Conservation (phyloP, 2,113 vertebrate genomes). For the Panurus biarmicus region DNA sequence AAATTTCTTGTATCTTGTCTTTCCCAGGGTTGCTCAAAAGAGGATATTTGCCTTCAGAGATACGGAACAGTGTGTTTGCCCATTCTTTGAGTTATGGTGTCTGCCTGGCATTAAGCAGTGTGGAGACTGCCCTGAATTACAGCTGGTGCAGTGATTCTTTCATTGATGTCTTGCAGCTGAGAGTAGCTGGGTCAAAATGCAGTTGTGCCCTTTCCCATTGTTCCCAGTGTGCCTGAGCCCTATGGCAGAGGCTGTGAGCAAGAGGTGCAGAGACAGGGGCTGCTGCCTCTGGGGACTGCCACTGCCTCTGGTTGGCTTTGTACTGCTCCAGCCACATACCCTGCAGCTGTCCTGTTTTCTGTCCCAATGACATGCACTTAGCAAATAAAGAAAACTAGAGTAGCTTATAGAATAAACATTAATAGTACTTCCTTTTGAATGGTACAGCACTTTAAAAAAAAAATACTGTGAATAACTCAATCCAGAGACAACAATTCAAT, state of each 20-base stretch:
- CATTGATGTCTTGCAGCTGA: not conserved
- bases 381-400: not conserved
- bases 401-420: not conserved
- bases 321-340: accelerated
- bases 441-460: too few species aligned
- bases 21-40: not conserved
- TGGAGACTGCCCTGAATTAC: not conserved
- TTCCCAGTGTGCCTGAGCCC: not conserved
- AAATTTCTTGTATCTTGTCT: not conserved
- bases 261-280: not conserved
- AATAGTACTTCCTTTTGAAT: not conserved
- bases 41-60: not conserved
- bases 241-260: not conserved
- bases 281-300: not conserved
- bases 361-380: not conserved
- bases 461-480: not conserved
- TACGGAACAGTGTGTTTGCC: not conserved
- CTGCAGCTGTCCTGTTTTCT: not conserved
- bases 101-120: not conserved
- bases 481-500: not conserved
- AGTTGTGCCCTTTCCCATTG: not conserved
- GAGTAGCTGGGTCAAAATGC: not conserved
- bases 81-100: not conserved
- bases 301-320: not conserved
- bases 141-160: not conserved